Base-by-base conservation (phyloP, 1,140 invertebrate genomes). In the Anoplophora glabripennis region DNA sequence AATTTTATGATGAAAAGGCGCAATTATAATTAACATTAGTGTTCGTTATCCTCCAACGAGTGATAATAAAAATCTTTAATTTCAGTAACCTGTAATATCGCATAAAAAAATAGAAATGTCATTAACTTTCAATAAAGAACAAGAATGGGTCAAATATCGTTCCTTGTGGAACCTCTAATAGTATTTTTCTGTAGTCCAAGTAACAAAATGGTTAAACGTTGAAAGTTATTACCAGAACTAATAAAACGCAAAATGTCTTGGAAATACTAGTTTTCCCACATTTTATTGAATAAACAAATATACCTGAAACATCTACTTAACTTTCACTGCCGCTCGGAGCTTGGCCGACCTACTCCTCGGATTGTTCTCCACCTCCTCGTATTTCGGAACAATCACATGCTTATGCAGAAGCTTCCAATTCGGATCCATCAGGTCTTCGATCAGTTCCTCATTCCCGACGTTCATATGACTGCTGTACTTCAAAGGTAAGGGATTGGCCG, bases 341-440 rank as follows among this genome's bases (percentile, higher is more conserved):
- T 93, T 94, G 1, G 93, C 93, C 49, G 93, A 96, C 64, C 92
- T 79, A 69, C 89, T 87, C 72, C 91, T 79, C 40, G 92, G 92
- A 80, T 97, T 97, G 11, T 66, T 59, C 14, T 85, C 77, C 10
- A 94, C 76, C 79, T 97, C 94, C 54, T 87, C 80, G 45, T 82
- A 76, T 9, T 78, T 80, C 0, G 94, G 90, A 12, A 81, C 74
- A 5, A 93, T 73, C 8, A 96, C 88, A 79, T 94, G 89, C 74
- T 92, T 93, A 68, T 86, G 86, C 1, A 95, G 68, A 61, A 86
- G 83, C 67, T 80, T 78, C 94, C 94, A 97, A 37, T 82, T 83
- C 34, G 81, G 80, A 49, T 83, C 71, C 34, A 85, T 78, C 9
- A 90, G 71, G 4, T 79, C 67, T 14, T 84, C 72, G n/a, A 91